Conservation (phyloP, 2,797 vertebrate species). For the Lerista edwardsae region DNA sequence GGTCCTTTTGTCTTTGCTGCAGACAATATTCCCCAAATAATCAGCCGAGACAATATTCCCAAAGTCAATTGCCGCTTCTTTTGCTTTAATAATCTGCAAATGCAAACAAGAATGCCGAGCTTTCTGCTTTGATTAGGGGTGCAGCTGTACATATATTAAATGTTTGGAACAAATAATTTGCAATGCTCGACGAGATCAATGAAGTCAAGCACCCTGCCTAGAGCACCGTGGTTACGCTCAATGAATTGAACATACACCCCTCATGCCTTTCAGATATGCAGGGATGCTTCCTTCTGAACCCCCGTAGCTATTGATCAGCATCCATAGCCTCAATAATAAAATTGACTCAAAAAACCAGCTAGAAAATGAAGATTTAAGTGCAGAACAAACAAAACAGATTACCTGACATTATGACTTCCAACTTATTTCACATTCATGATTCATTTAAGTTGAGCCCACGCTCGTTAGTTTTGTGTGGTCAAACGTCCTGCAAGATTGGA, state of each 20-base stretch:
- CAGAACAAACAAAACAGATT: neutral
- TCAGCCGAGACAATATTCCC: conserved; percentile 38
- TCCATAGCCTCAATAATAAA: fast-evolving
- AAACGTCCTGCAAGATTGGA: neutral
- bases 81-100: conserved; percentile 22
- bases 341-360: neutral
- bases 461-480: neutral
- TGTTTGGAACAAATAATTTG: conserved; percentile 50
- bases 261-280: conserved; percentile 4
- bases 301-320: fast-evolving
- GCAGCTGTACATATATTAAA: conserved; percentile 42
- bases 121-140: conserved; percentile 49
- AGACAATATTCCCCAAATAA: conserved; percentile 19
- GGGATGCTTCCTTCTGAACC: neutral
- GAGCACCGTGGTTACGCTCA: conserved; percentile 13
- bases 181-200: conserved; percentile 38
- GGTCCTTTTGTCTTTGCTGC: conserved; percentile 29
- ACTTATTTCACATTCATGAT: too few species aligned
- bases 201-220: conserved; percentile 46
- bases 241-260: conserved; percentile 40
- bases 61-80: conserved; percentile 53
- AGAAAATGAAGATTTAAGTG: neutral
- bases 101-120: conserved; percentile 36
- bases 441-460: neutral
- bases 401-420: too few species aligned